Base-by-base conservation (phyloP, 2,113 vertebrate genomes). In the Rana temporaria region DNA sequence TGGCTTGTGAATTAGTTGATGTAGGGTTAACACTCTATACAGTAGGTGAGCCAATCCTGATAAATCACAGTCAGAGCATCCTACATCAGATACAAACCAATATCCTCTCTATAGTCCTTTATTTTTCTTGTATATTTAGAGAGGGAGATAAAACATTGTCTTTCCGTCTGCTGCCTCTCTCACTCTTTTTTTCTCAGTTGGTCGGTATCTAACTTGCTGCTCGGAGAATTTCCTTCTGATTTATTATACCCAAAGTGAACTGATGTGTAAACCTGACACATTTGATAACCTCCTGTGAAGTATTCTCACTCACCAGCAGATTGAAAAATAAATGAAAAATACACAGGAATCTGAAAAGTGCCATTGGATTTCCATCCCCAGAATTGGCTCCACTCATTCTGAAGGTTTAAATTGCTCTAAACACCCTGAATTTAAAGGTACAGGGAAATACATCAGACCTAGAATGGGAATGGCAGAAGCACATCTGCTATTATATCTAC, bases 281-380 rank as follows among this genome's bases (percentile, higher is more conserved):
- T 82, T 82, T 82, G 81, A 82, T 82, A 82, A 82, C 81, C 81
- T 82, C 81, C 81, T 82, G 81, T 82, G 81, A 82, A 82, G 81
- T 76, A 82, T 82, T 82, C 81, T 82, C 81, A 82, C 81, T 82
- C 81, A 82, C 81, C 63, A 82, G 64, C 81, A 82, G 81, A 82
- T 82, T 82, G 81, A 82, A 82, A 82, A 82, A 82, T 82, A 82
- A 82, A 82, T 82, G 81, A 82, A 75, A 82, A 82, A 82, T 82
- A 82, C 71, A 60, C 63, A 82, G 81, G 81, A 82, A 82, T 82
- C 81, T 82, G 81, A 82, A 82, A 82, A 76, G 81, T 76, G 81
- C 76, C 81, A 60, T 74, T 74, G 81, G 71, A 82, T 82, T 75
- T 71, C 30, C 72, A 64, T 82, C 72, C 63, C 81, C 53, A 68